Conservation (phyloP, 2,888 invertebrate genomes). For the Heliconius erato region DNA sequence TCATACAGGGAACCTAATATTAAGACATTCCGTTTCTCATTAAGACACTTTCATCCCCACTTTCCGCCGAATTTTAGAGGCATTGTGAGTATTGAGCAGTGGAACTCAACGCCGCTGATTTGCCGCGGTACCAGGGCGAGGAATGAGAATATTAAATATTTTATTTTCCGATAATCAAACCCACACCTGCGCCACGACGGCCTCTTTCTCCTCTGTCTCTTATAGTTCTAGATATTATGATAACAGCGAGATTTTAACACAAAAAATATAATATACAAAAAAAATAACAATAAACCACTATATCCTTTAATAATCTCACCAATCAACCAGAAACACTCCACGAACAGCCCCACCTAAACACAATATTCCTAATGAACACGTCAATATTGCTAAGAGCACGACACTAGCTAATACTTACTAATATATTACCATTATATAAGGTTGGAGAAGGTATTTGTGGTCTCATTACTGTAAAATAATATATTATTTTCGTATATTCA, state of each 20-base stretch:
- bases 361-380: constrained; percentile 57
- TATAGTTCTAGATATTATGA: not conserved
- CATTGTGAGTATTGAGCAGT: too few relatives aligned
- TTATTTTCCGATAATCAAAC: too few relatives aligned
- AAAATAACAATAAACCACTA: not conserved
- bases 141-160: too few relatives aligned
- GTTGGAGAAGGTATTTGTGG: not conserved
- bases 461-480: not conserved
- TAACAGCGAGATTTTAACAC: not conserved
- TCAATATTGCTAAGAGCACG: constrained; percentile 61
- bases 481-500: not conserved
- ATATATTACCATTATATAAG: constrained; percentile 42
- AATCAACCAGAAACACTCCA: constrained; percentile 39
- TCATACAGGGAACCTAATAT: too few relatives aligned
- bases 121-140: too few relatives aligned
- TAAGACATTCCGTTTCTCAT: too few relatives aligned
- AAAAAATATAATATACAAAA: not conserved
- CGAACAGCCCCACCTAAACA: constrained; percentile 51
- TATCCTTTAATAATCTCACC: constrained; percentile 9
- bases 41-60: too few relatives aligned
- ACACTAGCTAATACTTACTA: constrained; percentile 61
- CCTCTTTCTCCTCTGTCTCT: too few relatives aligned
- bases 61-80: too few relatives aligned
- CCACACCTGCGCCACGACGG: too few relatives aligned
- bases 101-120: too few relatives aligned